Percentiles rank a stretch among this genome's conserved stretches.
These are phyloP conservation scores for Orchestia grillus DNA, from an alignment of 1,140 invertebrate genomes.

Conservation along the genomic window DNA sequence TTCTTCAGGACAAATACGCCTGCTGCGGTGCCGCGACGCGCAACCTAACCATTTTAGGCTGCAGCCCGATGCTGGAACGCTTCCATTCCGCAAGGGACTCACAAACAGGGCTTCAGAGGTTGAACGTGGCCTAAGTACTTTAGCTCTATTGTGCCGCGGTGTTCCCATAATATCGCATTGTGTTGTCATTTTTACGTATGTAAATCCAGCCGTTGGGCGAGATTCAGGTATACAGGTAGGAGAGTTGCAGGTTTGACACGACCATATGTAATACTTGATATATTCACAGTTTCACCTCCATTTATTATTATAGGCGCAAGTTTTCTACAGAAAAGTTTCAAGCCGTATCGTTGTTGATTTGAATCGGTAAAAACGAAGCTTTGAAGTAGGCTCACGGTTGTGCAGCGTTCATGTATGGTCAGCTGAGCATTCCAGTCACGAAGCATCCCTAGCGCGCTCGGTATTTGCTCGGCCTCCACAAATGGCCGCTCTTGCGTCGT, in stretches of 20 bases:
- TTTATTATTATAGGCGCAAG: neutral
- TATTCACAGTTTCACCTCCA: neutral
- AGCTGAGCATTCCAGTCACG: constrained; percentile 2
- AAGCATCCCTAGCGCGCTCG: neutral
- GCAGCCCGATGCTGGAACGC: neutral
- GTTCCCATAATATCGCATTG: neutral
- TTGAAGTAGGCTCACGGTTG: neutral
- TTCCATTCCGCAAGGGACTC: neutral
- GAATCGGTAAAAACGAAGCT: neutral
- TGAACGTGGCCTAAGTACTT: neutral
- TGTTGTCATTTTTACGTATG: neutral
- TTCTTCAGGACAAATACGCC: neutral
- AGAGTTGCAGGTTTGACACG: too few relatives aligned
- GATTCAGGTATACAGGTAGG: too few relatives aligned
- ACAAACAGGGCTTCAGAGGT: neutral
- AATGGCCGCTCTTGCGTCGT: neutral
- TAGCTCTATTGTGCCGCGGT: neutral
- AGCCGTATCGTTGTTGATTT: neutral
- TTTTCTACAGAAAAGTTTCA: neutral
- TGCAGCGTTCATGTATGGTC: neutral
- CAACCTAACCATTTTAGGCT: neutral
- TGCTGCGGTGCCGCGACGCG: neutral
- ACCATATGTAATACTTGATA: too few relatives aligned
- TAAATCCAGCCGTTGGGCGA: neutral
- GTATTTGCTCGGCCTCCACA: neutral